Evolutionary conservation across 2,888 invertebrate species (phyloP).

Genomic region (Tupiocoris notatus): DNA sequence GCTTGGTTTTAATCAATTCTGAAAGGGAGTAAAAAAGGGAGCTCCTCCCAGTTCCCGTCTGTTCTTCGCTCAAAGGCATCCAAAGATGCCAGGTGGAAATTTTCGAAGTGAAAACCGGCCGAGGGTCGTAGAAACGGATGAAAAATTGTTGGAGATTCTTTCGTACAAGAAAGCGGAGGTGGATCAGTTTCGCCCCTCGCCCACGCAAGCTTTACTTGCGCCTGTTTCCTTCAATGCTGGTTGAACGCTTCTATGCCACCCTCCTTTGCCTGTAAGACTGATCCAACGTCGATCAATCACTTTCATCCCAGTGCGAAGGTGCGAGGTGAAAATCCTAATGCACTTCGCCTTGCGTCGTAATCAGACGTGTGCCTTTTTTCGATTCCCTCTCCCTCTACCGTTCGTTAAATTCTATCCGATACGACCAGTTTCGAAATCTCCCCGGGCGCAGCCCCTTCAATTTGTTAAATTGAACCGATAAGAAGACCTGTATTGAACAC

Average conservation of each 20-base stretch:
- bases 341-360: neutral
- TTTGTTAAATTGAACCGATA: neutral
- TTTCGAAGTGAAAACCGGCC: neutral
- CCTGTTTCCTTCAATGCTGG: neutral
- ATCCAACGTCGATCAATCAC: conserved; percentile 25
- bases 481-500: neutral
- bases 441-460: too few relatives aligned
- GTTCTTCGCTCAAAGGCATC: neutral
- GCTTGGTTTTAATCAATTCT: conserved; percentile 35
- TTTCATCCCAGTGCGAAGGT: neutral
- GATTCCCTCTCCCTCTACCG: neutral
- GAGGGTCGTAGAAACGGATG: conserved; percentile 3
- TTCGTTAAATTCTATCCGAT: neutral
- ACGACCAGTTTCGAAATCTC: neutral
- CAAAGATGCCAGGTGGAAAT: neutral
- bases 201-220: neutral
- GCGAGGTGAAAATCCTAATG: neutral
- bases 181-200: conserved; percentile 4
- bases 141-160: conserved; percentile 34
- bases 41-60: neutral
- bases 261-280: neutral
- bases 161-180: neutral
- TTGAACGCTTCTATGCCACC: neutral
- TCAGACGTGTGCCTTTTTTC: neutral
- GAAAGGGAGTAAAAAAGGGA: conserved; percentile 13